A percentile compares a stretch with the other conserved stretches of the same genome.
These are phyloP conservation scores for Brachypodius melanocephalos DNA, from an alignment of 2,113 vertebrate species.

Conservation along the genomic window DNA sequence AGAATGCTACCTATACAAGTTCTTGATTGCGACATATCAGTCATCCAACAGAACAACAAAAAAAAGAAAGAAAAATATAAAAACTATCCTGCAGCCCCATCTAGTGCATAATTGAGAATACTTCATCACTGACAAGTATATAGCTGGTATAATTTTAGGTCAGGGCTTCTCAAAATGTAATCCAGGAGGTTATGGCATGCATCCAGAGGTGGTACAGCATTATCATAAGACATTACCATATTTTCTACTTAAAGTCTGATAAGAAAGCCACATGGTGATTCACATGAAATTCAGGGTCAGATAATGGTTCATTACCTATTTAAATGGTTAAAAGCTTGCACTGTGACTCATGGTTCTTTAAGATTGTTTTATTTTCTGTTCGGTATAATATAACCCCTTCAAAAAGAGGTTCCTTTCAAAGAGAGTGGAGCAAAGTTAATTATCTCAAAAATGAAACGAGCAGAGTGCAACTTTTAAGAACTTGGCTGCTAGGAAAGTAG, in stretches of 20 bases:
- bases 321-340: background rate
- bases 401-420: background rate
- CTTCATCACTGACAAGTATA: background rate
- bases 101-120: constrained; percentile 69
- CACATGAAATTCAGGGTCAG: background rate
- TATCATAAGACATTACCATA: background rate
- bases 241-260: background rate
- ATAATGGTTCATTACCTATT: background rate
- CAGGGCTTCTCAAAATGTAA: background rate
- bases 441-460: background rate
- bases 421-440: background rate
- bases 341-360: background rate
- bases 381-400: background rate
- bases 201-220: background rate
- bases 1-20: background rate
- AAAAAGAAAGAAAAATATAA: background rate
- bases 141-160: background rate
- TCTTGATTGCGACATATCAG: background rate
- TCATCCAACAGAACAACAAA: background rate
- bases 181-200: background rate
- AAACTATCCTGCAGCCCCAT: constrained; percentile 71
- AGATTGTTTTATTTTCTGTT: background rate
- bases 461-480: background rate
- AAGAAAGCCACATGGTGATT: background rate
- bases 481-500: background rate